Evolutionary conservation across 2,888 invertebrate species (phyloP), one percentile per base, ranked within the genome.

Genomic region (Xanthia icteritia): DNA sequence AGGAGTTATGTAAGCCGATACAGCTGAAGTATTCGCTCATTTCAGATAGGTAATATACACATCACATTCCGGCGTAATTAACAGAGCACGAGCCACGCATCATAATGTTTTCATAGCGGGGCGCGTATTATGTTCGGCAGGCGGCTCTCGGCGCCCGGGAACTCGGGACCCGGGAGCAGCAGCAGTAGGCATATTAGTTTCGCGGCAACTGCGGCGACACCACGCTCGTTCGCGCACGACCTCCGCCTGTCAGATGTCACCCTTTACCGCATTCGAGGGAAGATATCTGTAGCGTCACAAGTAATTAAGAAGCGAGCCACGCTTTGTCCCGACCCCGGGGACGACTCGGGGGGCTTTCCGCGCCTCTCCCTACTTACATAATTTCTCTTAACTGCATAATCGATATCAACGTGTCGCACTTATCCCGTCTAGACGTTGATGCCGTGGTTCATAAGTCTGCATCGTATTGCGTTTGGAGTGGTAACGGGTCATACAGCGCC

Each of bases 311-410:
- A 94, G 90, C 94, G 93, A 92, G 91, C 93, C 93, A 91, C 92
- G 94, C 94, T 93, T 92, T 89, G 89, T 92, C 92, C 92, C 87
- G 74, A 79, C 86, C 89, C 86, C 82, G 88, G 86, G 91, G 91
- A 89, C 76, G 85, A 89, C 86, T 86, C 89, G 82, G 87, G 88
- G 89, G 89, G 91, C 91, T 92, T 91, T 91, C 92, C 86, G 84
- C 91, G 91, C 91, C 91, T 92, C 93, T 90, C 93, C 93, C 92
- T 91, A 91, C 93, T 95, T 94, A 94, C 92, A 94, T 95, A 94
- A 95, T 95, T 94, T 92, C 93, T 93, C 92, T 92, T 95, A 95
- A 95, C 94, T 94, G 94, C 92, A 95, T 95, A 95, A 95, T 95
- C 96, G 94, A 96, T 96, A 95, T 87, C 88, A 91, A 93, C 92